These are phyloP conservation scores for Pterostichus madidus DNA, from an alignment of 2,888 invertebrate species.

Conservation along the genomic window DNA sequence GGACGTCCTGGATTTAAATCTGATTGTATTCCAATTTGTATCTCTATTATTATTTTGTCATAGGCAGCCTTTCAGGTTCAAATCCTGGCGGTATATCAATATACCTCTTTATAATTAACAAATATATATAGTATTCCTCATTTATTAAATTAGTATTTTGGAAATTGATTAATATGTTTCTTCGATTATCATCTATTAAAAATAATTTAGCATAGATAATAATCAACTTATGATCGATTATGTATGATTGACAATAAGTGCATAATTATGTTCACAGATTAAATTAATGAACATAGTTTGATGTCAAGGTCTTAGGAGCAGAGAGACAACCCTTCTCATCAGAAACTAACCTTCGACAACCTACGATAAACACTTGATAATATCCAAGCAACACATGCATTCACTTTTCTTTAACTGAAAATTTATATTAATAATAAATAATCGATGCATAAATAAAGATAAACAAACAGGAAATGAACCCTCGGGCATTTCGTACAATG, in stretches of 20 bases:
- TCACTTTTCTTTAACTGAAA: conserved; percentile 17
- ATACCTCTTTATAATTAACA: no score
- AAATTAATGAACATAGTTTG: background rate
- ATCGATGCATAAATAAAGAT: background rate
- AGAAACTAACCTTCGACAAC: conserved; percentile 33
- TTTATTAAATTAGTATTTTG: no score
- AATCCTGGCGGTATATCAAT: no score
- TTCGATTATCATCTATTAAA: background rate
- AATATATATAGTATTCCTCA: no score
- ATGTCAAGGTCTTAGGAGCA: conserved; percentile 42
- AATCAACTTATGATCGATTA: conserved; percentile 27
- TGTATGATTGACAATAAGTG: conserved; percentile 36
- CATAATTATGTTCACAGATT: conserved; percentile 24
- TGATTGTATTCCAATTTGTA: no score
- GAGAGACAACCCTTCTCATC: conserved; percentile 28
- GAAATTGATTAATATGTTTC: no score
- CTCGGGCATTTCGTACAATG: no score
- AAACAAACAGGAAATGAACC: no score
- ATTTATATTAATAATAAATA: background rate
- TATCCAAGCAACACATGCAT: background rate
- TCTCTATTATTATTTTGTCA: no score
- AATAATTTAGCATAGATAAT: conserved; percentile 12
- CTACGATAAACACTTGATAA: conserved; percentile 14
- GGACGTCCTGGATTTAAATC: no score
- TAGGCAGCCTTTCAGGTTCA: no score